Conservation (phyloP, 2,797 vertebrate genomes). For the Phrynocephalus vlangalii region DNA sequence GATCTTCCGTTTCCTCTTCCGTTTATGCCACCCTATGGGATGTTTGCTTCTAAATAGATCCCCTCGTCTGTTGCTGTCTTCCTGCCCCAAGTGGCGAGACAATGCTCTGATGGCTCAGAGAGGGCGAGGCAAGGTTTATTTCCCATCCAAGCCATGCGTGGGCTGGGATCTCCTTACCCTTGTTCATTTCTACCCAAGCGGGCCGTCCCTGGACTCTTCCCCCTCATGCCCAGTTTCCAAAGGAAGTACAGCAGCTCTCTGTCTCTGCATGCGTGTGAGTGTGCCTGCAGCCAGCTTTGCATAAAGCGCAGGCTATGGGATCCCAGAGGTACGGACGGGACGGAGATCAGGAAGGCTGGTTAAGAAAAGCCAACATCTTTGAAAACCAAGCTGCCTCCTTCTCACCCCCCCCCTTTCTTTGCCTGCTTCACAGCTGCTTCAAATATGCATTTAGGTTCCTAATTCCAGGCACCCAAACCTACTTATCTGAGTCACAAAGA, state of each 20-base stretch:
- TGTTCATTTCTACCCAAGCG: not conserved
- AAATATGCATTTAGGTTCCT: not conserved
- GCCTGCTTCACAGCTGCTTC: not conserved
- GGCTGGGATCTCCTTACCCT: not conserved
- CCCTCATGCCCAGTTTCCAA: not conserved
- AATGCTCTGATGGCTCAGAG: too few relatives aligned
- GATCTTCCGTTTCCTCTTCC: not conserved
- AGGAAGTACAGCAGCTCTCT: not conserved
- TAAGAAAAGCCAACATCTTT: not conserved
- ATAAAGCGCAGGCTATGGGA: too few relatives aligned
- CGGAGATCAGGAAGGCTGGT: not conserved
- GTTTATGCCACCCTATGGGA: not conserved
- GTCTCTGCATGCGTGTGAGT: not conserved
- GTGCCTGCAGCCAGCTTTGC: not conserved
- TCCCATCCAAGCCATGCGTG: not conserved
- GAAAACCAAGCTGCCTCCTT: not conserved
- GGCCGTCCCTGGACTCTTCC: too few relatives aligned
- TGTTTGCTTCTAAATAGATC: not conserved
- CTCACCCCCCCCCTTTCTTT: not conserved
- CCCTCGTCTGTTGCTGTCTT: not conserved
- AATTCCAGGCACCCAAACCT: not conserved
- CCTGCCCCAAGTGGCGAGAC: not conserved
- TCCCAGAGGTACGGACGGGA: too few relatives aligned
- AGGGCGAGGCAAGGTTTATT: not conserved
- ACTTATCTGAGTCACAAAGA: rapidly evolving